Percentiles rank a stretch among this genome's conserved stretches.
Evolutionary conservation across 2,797 vertebrate genomes (phyloP).

Genomic region (Ctenopoma kingsleyae): DNA sequence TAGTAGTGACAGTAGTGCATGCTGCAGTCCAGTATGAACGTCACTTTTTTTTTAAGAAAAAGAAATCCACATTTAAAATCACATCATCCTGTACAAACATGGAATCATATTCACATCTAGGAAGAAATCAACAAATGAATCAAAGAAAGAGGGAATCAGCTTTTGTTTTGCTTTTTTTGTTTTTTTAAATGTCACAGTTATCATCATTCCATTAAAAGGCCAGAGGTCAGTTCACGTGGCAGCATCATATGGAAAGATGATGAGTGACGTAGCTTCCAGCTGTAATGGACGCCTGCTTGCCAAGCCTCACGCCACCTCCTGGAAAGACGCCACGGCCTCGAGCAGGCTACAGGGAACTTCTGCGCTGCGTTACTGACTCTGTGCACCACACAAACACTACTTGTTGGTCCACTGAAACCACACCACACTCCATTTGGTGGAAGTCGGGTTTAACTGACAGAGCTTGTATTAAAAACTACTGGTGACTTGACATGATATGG

Average conservation of each 20-base stretch:
- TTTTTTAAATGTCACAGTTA: not conserved
- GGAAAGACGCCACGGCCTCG: not conserved
- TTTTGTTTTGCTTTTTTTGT: constrained; percentile 10
- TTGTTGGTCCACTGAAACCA: not conserved
- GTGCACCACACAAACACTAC: not conserved
- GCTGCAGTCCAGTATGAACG: constrained; percentile 65
- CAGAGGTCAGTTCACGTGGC: constrained; percentile 36
- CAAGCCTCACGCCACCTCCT: not conserved
- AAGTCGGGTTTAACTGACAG: not conserved
- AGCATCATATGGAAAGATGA: constrained; percentile 12
- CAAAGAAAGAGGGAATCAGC: constrained; percentile 23
- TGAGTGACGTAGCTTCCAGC: not conserved
- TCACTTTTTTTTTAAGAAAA: constrained; percentile 38
- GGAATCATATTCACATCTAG: constrained; percentile 76
- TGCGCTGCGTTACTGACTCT: constrained; percentile 6
- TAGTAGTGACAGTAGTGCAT: constrained; percentile 66
- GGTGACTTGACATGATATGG: not conserved
- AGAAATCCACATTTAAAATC: constrained; percentile 72
- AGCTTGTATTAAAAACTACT: not conserved
- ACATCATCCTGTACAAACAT: constrained; percentile 80
- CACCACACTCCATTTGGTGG: not conserved
- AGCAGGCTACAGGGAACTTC: not conserved
- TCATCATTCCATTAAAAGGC: constrained; percentile 40
- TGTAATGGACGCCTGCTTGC: not conserved
- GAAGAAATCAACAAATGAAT: constrained; percentile 50